These are phyloP conservation scores for Halictus rubicundus DNA, from an alignment of 1,140 invertebrate species.

Conservation along the genomic window DNA sequence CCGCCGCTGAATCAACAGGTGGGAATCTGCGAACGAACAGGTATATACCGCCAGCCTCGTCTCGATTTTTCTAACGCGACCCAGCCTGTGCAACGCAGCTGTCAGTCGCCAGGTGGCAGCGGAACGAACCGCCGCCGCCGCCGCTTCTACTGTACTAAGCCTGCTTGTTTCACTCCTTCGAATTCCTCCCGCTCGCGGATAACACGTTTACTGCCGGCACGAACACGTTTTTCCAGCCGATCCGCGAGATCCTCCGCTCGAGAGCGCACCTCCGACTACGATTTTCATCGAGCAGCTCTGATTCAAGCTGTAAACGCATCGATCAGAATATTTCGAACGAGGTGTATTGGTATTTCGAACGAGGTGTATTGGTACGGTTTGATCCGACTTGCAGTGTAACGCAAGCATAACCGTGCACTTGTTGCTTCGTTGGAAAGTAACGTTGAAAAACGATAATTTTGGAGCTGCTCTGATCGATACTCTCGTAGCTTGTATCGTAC, in stretches of 20 bases:
- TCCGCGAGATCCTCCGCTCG: not conserved
- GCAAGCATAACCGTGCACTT: too few relatives aligned
- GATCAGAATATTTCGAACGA: too few relatives aligned
- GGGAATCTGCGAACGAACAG: constrained; percentile 68
- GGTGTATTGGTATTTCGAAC: too few relatives aligned
- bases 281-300: too few relatives aligned
- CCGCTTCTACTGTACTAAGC: not conserved
- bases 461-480: too few relatives aligned
- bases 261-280: too few relatives aligned
- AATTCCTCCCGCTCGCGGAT: not conserved
- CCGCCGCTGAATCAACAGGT: constrained; percentile 71
- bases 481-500: too few relatives aligned
- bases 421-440: too few relatives aligned
- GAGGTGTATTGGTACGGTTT: too few relatives aligned
- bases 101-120: constrained; percentile 51
- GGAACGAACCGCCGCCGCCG: not conserved
- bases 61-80: constrained; percentile 20
- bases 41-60: constrained; percentile 49
- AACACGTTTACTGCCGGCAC: not conserved
- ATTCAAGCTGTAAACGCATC: too few relatives aligned
- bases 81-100: constrained; percentile 30
- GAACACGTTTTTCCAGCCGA: not conserved
- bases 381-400: too few relatives aligned
- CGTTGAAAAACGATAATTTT: too few relatives aligned
- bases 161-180: not conserved